Conservation (phyloP, 2,888 invertebrate species). For the Flexamia atlantica region DNA sequence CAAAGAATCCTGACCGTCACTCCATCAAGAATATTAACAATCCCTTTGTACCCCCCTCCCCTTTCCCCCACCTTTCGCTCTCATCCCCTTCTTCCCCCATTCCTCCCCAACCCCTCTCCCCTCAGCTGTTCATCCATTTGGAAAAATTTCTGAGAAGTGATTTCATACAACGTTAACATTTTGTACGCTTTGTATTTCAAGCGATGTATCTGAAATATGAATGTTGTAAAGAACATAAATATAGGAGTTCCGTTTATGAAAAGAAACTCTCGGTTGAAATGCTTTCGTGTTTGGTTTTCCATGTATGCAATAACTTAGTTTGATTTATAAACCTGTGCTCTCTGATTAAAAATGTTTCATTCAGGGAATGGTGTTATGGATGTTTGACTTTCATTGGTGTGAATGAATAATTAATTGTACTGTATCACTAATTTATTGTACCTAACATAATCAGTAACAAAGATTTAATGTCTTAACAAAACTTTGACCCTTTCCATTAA, state of each 20-base stretch:
- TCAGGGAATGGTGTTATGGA: too few species aligned
- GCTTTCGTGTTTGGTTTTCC: not conserved
- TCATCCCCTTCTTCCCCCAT: not conserved
- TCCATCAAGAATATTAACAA: conserved; percentile 53
- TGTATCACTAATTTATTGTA: too few species aligned
- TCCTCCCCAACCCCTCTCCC: not conserved
- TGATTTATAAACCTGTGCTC: not conserved
- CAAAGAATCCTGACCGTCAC: conserved; percentile 46
- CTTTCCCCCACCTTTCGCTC: not conserved
- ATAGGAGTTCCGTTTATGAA: not conserved
- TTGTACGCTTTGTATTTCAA: conserved; percentile 19
- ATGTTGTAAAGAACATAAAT: conserved; percentile 6
- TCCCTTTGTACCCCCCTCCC: not conserved
- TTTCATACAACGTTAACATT: not conserved
- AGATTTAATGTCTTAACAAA: too few species aligned
- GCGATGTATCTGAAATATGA: not conserved
- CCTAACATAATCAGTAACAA: too few species aligned
- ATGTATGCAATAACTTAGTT: not conserved
- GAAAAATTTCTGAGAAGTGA: not conserved
- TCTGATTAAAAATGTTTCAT: not conserved
- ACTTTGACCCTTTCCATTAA: too few species aligned
- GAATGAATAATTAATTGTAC: too few species aligned
- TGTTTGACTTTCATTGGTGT: too few species aligned
- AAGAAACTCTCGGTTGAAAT: not conserved
- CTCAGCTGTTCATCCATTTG: not conserved